A percentile compares a stretch with the other conserved stretches of the same genome.
Conservation (phyloP, 2,113 vertebrate species). For the Dendrocopos noguchii region DNA sequence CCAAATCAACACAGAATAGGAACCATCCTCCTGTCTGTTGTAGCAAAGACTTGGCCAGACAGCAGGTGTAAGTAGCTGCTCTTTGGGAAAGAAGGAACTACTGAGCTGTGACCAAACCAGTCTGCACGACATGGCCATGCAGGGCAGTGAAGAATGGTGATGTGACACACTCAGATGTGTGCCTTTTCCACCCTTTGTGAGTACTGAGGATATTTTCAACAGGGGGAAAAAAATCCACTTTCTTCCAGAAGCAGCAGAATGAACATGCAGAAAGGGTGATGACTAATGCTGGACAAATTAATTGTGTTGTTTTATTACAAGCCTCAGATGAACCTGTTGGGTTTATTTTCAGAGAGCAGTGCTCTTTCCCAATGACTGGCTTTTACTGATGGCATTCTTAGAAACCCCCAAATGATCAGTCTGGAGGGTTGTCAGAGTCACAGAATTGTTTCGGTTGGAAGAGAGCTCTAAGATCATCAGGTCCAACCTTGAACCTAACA, state of each 20-base stretch:
- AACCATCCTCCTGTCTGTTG: neutral
- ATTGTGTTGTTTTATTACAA: slow-evolving; percentile 57
- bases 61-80: neutral
- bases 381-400: slow-evolving; percentile 37
- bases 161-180: neutral
- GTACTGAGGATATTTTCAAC: slow-evolving; percentile 3
- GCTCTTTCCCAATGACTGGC: slow-evolving; percentile 9
- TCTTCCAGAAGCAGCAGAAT: slow-evolving; percentile 11
- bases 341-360: neutral
- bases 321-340: slow-evolving; percentile 16
- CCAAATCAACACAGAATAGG: neutral
- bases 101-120: slow-evolving; percentile 31
- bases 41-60: neutral
- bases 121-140: neutral
- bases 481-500: too few relatives aligned
- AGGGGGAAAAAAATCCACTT: neutral
- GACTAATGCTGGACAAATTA: slow-evolving; percentile 62
- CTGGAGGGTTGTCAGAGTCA: slow-evolving; percentile 21
- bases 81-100: neutral
- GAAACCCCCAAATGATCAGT: slow-evolving; percentile 12
- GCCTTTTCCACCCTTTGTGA: neutral
- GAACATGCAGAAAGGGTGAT: slow-evolving; percentile 27
- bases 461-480: too few relatives aligned
- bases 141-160: slow-evolving; percentile 16
- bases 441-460: too few relatives aligned